Evolutionary conservation across 2,888 invertebrate genomes (phyloP), one percentile per base, ranked within the genome.

Genomic region (Drosophila nigricruria): DNA sequence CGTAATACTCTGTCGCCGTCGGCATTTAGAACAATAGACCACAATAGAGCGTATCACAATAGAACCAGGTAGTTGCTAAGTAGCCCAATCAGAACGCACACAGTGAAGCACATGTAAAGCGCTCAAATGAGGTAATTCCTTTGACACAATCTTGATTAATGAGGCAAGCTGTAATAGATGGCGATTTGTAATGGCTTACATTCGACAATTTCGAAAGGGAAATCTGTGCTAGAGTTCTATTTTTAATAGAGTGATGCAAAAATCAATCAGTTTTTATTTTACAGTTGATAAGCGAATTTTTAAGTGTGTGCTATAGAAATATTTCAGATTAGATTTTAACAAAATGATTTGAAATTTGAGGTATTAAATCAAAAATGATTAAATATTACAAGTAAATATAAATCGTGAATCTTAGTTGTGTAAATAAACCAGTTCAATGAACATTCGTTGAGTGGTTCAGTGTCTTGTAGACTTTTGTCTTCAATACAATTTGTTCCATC

Each of bases 81-180:
- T 57, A 57, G 52, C 27, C 27, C 54, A 57, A 70, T 72, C 62
- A 54, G 63, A 76, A 43, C 56, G 45, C 57, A 69, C 67, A 64
- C 64, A 57, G 45, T 59, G 50, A 47, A 40, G 54, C 66, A 70
- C 57, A 59, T 70, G 62, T 76, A 65, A 73, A 40, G 67, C 67
- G 25, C 52, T 30, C 42, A 70, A 85, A 73, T 79, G 79, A 77
- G 68, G 75, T 88, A 88, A 86, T 86, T 66, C 76, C 54, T 64
- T 60, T 86, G 84, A 83, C 81, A 83, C 79, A 86, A 88, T 88
- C 89, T 80, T 86, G 84, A 88, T 86, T 70, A 88, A 86, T 88
- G 74, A 63, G 58, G 12, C 20, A 3, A 10, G n/a, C 47, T 56
- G 47, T 32, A 30, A 23, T 45, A 54, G 47, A 59, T 57, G 40